Base-by-base conservation (phyloP, 2,113 vertebrate species). In the Anarrhichthys ocellatus region DNA sequence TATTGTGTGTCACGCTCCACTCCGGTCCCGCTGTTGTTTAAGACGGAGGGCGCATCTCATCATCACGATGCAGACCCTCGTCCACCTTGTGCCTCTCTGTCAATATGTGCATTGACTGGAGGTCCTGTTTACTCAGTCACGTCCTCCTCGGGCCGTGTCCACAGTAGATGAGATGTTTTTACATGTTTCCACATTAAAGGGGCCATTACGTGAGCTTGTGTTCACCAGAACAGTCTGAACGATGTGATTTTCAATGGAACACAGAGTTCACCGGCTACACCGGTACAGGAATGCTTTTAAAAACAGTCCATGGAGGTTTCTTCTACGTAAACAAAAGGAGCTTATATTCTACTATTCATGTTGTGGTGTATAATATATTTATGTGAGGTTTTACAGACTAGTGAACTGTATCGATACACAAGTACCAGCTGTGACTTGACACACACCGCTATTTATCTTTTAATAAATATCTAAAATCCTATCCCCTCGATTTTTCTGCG, bases 1-100 rank as follows among this genome's bases (percentile, higher is more conserved):
- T 42, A 27, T 50, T 78, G 65, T 78, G 66, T 58, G 70, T 79
- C 7, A 32, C 40, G 14, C 74, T 54, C n/a, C 59, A 29, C 58
- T 34, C 34, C 1, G 22, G 34, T 7, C 40, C 74, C 2, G 18
- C 17, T 63, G 15, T 58, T 85, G 68, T 84, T 54, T 1, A 20
- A 81, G 65, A 64, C 38, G 27, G 58, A 58, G 73, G 82, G 9
- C 1, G 48, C 20, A 17, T 62, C 69, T 78, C 46, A 34, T 34
- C 56, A 36, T 44, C 56, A 50, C 17, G 22, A 38, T 7, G 8
- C 17, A 63, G 38, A 67, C 40, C 56, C 22, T 44, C 10, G 11
- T 20, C 29, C 50, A 4, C 11, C 3, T 36, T 2, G 2, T 58
- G 8, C 1, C 11, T 46, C 54, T 61, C 6, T 0, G 15, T 46